Conservation (phyloP, 2,113 vertebrate genomes). For the Carlito syrichta region DNA sequence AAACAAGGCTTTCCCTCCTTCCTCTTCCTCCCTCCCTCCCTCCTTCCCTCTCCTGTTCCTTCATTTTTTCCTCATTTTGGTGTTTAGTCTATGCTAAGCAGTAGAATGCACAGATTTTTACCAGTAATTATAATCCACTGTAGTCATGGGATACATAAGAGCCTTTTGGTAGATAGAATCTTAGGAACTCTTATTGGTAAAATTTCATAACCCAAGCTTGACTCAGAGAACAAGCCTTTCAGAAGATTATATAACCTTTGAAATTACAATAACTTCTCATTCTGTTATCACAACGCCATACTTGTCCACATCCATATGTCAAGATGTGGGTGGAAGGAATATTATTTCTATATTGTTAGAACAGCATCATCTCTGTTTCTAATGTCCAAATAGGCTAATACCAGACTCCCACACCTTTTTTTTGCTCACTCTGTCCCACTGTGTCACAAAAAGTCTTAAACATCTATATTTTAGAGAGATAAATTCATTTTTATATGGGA, state of each 20-base stretch:
- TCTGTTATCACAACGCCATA: conserved; percentile 11
- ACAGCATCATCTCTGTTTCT: neutral
- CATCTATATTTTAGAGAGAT: conserved; percentile 4
- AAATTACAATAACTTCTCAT: conserved; percentile 44
- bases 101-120: neutral
- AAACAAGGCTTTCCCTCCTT: neutral
- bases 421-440: neutral
- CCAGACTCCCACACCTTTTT: neutral
- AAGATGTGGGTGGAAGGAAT: conserved; percentile 32
- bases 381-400: neutral
- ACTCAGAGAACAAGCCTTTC: conserved; percentile 17
- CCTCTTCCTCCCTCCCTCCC: no score
- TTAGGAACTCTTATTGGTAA: neutral
- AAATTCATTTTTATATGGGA: conserved; percentile 1
- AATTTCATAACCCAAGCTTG: conserved; percentile 13
- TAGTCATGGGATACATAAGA: neutral
- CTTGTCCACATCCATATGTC: conserved; percentile 26
- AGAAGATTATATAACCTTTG: conserved; percentile 28
- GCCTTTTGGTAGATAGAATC: neutral
- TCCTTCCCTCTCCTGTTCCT: neutral
- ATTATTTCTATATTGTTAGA: conserved; percentile 56
- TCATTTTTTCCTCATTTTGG: no score
- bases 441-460: neutral
- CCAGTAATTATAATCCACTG: neutral
- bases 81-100: neutral